Conservation (phyloP, 2,888 invertebrate species). For the Agonopterix alstromeriana region DNA sequence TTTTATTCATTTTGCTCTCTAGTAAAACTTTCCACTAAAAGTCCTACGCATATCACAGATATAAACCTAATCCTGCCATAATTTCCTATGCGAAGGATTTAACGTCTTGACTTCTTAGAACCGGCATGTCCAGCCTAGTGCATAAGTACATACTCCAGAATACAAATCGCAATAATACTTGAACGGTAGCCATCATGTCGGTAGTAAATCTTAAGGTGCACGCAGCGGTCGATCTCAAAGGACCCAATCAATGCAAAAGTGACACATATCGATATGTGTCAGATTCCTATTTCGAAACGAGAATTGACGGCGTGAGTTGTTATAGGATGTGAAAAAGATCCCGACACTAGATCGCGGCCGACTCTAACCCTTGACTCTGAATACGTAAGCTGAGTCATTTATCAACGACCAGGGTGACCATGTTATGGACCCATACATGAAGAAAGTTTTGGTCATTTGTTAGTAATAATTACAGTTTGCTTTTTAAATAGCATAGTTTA, state of each 20-base stretch:
- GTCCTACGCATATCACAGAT: slow-evolving; percentile 18
- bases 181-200: slow-evolving; percentile 46
- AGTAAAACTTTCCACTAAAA: slow-evolving; percentile 1
- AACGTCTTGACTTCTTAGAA: slow-evolving; percentile 15
- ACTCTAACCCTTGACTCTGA: slow-evolving; percentile 64
- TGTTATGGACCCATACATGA: slow-evolving; percentile 4
- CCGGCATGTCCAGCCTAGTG: not conserved
- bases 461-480: no score
- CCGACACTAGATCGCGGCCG: slow-evolving; percentile 57
- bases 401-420: slow-evolving; percentile 59
- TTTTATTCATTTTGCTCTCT: no score
- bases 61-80: slow-evolving; percentile 36
- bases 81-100: slow-evolving; percentile 24
- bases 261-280: slow-evolving; percentile 43
- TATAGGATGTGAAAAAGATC: slow-evolving; percentile 38
- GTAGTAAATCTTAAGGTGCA: slow-evolving; percentile 52
- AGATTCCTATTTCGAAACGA: slow-evolving; percentile 21
- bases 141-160: not conserved
- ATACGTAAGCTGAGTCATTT: slow-evolving; percentile 65
- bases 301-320: slow-evolving; percentile 17
- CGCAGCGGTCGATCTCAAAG: slow-evolving; percentile 47
- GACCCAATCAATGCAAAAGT: slow-evolving; percentile 60
- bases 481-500: no score
- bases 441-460: not conserved
- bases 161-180: slow-evolving; percentile 27